Conservation (phyloP, 2,888 invertebrate genomes). For the Cheilosia scutellata region DNA sequence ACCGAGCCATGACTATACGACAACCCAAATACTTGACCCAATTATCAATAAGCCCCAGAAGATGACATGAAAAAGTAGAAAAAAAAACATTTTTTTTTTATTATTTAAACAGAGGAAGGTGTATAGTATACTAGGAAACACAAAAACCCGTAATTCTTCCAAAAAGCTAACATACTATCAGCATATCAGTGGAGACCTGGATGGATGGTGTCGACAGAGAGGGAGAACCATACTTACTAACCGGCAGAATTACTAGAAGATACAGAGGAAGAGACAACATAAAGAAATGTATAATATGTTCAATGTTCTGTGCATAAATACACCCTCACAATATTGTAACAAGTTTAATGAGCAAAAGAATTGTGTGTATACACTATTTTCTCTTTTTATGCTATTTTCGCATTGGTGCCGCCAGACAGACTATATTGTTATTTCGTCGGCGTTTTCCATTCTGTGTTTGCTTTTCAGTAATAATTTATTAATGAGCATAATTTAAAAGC, state of each 20-base stretch:
- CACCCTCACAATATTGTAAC: conserved; percentile 9
- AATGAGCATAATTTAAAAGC: background rate
- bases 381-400: background rate
- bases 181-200: conserved; percentile 27
- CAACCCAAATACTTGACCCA: conserved; percentile 68
- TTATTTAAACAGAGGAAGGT: conserved; percentile 40
- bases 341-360: background rate
- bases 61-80: conserved; percentile 38
- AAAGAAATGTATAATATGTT: too few relatives aligned
- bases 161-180: conserved; percentile 41
- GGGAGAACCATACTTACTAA: conserved; percentile 7
- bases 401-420: background rate
- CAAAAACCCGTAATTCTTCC: conserved; percentile 51
- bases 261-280: conserved; percentile 1
- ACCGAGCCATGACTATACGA: conserved; percentile 44
- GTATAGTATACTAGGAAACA: conserved; percentile 45
- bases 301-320: conserved; percentile 4
- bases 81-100: conserved; percentile 36
- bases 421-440: too few relatives aligned
- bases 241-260: conserved; percentile 21
- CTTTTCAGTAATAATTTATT: background rate
- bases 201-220: conserved; percentile 19
- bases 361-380: background rate
- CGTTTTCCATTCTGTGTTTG: background rate
- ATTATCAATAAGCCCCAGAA: conserved; percentile 59